Evolutionary conservation across 2,797 vertebrate species (phyloP), one percentile per base, ranked within the genome.

Genomic region (Moxostoma hubbsi): DNA sequence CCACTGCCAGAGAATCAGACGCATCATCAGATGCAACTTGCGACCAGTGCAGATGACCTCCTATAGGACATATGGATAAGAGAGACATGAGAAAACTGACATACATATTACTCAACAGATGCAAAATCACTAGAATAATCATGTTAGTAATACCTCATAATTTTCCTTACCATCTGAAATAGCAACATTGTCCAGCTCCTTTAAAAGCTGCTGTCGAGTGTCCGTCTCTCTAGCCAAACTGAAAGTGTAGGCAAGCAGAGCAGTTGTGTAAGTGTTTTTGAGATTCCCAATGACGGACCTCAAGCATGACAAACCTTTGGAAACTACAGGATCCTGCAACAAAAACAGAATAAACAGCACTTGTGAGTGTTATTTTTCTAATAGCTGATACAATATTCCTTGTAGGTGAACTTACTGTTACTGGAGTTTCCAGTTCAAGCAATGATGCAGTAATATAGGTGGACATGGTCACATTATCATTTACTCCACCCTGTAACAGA

Each of bases 161-260:
- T 5, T 15, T 15, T 86, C 86, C 93, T 93, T 92, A 88, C 89
- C 3, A 61, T 81, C 86, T 66, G 83, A 54, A 0, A 75, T 51
- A 4, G 90, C 89, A 51, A 87, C 83, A 2, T 0, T 79, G 45
- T 91, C 77, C 0, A 96, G 91, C 1, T 75, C 67, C 0, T 85
- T 7, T 1, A 95, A 89, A 5, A 96, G 90, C 2, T 78, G 24
- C 47, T 83, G 69, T 0, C 89, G 81, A 8, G 68, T 89, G 15
- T 89, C 82, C 5, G 64, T 81, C 77, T 96, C 94, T 58, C 86
- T 87, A 59, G 93, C 92, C 85, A 96, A 89, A 58, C 93, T 90
- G 83, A 95, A 95, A 81, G 83, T 87, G 0, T 96, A 96, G 1
- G 95, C 93, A 85, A 96, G 79, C 72, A 96, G 88, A 57, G 94